These are phyloP conservation scores for Eristalis pertinax DNA, from an alignment of 2,888 invertebrate species.

Conservation along the genomic window DNA sequence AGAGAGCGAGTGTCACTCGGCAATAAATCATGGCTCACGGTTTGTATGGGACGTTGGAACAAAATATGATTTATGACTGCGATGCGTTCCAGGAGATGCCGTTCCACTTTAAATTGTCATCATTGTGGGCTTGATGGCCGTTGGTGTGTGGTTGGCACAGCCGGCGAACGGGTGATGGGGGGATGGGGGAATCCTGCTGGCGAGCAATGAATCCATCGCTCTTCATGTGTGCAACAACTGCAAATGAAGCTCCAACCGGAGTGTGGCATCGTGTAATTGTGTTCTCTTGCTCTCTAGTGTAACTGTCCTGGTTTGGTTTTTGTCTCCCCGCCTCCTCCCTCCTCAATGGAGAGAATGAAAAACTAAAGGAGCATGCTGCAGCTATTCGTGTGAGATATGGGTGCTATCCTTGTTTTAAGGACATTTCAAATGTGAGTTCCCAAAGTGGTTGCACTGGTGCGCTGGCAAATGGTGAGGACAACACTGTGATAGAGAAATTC, in stretches of 20 bases:
- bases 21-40: constrained; percentile 69
- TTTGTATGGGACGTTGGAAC: constrained; percentile 65
- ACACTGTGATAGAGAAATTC: neutral
- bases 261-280: constrained; percentile 63
- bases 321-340: constrained; percentile 11
- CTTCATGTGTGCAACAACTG: constrained; percentile 69
- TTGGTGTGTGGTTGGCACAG: neutral
- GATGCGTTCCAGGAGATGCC: constrained; percentile 65
- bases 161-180: neutral
- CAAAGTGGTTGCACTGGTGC: neutral
- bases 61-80: constrained; percentile 71
- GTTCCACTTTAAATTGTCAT: constrained; percentile 73
- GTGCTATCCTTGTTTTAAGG: constrained; percentile 45
- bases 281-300: constrained; percentile 37
- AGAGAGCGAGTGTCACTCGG: constrained; percentile 59
- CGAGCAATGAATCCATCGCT: constrained; percentile 51
- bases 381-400: constrained; percentile 40
- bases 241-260: constrained; percentile 68
- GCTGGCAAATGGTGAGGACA: neutral
- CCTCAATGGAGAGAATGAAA: neutral
- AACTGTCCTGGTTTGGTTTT: constrained; percentile 67
- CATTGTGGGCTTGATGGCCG: constrained; percentile 38
- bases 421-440: constrained; percentile 9
- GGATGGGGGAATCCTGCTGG: neutral
- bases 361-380: constrained; percentile 1